A percentile compares a stretch with the other conserved stretches of the same genome.
Evolutionary conservation across 1,140 invertebrate genomes (phyloP).

Genomic region (Campoletis sonorensis): DNA sequence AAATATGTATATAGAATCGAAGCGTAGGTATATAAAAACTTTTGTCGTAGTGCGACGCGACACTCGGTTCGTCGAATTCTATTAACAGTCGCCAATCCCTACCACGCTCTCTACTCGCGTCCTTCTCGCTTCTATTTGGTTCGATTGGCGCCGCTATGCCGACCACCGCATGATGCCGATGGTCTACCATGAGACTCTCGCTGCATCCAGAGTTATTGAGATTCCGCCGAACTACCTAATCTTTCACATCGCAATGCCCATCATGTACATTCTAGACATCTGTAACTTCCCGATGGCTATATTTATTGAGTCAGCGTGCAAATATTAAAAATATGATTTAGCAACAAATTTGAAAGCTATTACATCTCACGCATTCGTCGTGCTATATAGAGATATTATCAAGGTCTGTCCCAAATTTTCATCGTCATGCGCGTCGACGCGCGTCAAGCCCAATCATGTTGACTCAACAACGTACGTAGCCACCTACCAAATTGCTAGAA

Average conservation of each 20-base stretch:
- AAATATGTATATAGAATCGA: constrained; percentile 6
- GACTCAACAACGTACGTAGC: constrained; percentile 77
- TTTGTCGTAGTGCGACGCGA: constrained; percentile 40
- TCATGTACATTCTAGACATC: too few relatives aligned
- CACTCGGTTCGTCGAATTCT: constrained; percentile 39
- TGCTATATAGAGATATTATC: constrained; percentile 21
- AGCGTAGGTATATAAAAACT: not conserved
- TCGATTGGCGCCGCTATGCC: constrained; percentile 46
- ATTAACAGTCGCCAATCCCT: constrained; percentile 39
- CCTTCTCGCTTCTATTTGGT: constrained; percentile 47
- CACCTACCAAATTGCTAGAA: constrained; percentile 76
- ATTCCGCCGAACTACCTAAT: not conserved
- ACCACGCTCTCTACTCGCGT: constrained; percentile 10
- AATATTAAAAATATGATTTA: not conserved
- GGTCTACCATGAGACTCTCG: not conserved
- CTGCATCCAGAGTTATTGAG: constrained; percentile 26
- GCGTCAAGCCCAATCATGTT: constrained; percentile 77
- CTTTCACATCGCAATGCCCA: not conserved
- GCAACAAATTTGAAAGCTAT: not conserved
- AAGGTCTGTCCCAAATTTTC: constrained; percentile 20
- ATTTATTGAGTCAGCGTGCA: not conserved
- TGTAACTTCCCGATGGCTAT: too few relatives aligned
- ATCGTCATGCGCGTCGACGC: constrained; percentile 54
- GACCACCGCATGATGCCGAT: constrained; percentile 38
- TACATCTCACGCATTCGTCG: not conserved